Percentiles rank a stretch among this genome's conserved stretches.
Conservation (phyloP, 2,888 invertebrate genomes). For the Hypolimnas misippus region DNA sequence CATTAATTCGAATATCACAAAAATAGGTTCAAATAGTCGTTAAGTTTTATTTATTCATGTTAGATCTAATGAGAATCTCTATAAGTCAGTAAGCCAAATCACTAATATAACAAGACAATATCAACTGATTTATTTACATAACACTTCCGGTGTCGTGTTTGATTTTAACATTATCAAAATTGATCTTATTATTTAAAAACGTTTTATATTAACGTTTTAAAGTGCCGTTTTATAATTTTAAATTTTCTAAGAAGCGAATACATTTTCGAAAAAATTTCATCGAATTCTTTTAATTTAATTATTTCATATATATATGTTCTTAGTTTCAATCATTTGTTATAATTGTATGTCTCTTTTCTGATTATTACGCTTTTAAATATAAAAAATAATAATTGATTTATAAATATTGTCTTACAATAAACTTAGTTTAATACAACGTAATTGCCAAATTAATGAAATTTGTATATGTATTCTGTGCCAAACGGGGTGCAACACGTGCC, state of each 20-base stretch:
- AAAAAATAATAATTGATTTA: not conserved
- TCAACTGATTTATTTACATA: slow-evolving; percentile 41
- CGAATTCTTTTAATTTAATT: no score
- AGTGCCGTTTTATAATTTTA: no score
- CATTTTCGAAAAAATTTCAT: no score
- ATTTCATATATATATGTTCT: no score
- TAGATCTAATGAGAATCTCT: slow-evolving; percentile 48
- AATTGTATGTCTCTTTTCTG: not conserved
- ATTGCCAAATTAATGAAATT: slow-evolving; percentile 33
- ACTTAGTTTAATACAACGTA: slow-evolving; percentile 23
- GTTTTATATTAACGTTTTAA: no score
- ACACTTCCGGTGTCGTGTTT: not conserved
- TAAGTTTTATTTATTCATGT: slow-evolving; percentile 56
- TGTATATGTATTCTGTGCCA: slow-evolving; percentile 69
- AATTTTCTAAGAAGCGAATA: not conserved
- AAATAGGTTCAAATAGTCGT: slow-evolving; percentile 50
- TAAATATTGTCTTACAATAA: slow-evolving; percentile 10
- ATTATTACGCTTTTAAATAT: slow-evolving; percentile 27
- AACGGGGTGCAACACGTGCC: slow-evolving; percentile 67
- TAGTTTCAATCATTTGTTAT: no score
- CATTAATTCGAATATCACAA: slow-evolving; percentile 47
- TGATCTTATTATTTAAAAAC: slow-evolving; percentile 4
- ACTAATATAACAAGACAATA: slow-evolving; percentile 52
- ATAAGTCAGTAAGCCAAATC: slow-evolving; percentile 51
- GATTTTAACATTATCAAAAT: not conserved